These are phyloP conservation scores for Grapholita molesta DNA, from an alignment of 1,140 invertebrate species.

Conservation along the genomic window DNA sequence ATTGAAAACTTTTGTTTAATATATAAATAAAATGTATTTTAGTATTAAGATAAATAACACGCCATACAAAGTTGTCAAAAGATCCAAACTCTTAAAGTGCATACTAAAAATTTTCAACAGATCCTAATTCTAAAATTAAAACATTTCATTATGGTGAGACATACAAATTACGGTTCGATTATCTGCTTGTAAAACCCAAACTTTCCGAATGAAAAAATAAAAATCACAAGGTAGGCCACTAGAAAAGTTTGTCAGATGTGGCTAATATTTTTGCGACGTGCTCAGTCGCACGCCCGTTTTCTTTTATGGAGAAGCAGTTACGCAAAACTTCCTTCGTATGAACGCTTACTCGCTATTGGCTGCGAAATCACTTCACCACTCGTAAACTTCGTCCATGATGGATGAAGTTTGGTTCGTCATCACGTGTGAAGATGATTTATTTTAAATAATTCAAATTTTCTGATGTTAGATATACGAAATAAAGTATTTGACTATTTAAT, in stretches of 20 bases:
- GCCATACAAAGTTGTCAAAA: too few relatives aligned
- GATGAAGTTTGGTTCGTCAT: neutral
- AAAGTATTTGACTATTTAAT: neutral
- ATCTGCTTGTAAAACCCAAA: neutral
- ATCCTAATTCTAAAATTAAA: too few relatives aligned
- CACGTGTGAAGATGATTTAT: slow-evolving; percentile 1
- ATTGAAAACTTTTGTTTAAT: too few relatives aligned
- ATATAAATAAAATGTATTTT: too few relatives aligned
- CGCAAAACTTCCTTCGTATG: slow-evolving; percentile 3
- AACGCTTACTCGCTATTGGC: slow-evolving; percentile 1
- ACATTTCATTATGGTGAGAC: too few relatives aligned
- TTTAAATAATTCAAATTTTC: neutral
- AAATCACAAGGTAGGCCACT: neutral
- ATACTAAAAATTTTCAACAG: too few relatives aligned
- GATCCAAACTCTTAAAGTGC: too few relatives aligned
- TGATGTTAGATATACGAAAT: neutral
- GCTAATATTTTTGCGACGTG: slow-evolving; percentile 12
- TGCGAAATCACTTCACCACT: slow-evolving; percentile 7
- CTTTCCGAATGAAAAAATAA: neutral
- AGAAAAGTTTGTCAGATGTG: slow-evolving; percentile 5
- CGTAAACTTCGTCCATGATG: neutral
- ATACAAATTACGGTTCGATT: too few relatives aligned
- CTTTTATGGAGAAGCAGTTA: neutral
- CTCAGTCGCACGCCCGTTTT: slow-evolving; percentile 3
- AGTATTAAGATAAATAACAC: too few relatives aligned